phyloP scores from a whole-genome alignment of 2,797 vertebrate genomes.

The Xyrichtys novacula region DNA sequence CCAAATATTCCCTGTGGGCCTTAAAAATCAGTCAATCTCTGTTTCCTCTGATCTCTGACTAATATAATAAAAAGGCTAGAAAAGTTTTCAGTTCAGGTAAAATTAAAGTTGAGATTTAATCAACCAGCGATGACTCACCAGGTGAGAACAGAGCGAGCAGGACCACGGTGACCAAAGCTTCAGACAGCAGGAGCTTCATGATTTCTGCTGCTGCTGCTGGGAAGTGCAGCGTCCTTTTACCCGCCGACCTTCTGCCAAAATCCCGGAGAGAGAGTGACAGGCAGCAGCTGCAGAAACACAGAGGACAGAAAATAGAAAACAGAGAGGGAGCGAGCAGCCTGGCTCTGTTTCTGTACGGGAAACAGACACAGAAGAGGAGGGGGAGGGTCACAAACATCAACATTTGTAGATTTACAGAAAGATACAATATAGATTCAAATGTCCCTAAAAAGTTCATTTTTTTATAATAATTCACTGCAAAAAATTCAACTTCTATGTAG shows the following conservation, averaged over 20 bases:
- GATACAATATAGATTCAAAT: too few relatives aligned
- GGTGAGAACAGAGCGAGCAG: constrained; percentile 59
- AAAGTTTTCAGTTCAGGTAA: background rate
- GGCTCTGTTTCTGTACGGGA: constrained; percentile 3
- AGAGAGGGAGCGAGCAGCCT: constrained; percentile 16
- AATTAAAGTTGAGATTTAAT: background rate
- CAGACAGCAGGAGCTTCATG: constrained; percentile 60
- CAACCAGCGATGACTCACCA: constrained; percentile 53
- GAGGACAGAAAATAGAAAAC: constrained; percentile 73
- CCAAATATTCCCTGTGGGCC: too few relatives aligned
- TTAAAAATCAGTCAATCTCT: too few relatives aligned
- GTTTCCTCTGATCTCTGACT: too few relatives aligned
- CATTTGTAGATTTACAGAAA: too few relatives aligned
- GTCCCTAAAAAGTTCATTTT: too few relatives aligned
- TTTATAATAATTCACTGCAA: too few relatives aligned
- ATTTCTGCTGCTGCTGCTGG: background rate
- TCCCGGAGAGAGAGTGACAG: constrained; percentile 59
- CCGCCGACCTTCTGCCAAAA: constrained; percentile 39
- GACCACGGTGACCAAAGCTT: constrained; percentile 14
- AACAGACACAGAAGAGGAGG: background rate
- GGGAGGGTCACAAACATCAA: background rate
- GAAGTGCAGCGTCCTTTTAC: constrained; percentile 5
- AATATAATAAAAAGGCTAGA: too few relatives aligned
- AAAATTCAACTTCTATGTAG: too few relatives aligned
- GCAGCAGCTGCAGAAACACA: constrained; percentile 78